These are phyloP conservation scores for Triplophysa yarkandensis DNA, from an alignment of 2,797 vertebrate genomes.

Conservation along the genomic window DNA sequence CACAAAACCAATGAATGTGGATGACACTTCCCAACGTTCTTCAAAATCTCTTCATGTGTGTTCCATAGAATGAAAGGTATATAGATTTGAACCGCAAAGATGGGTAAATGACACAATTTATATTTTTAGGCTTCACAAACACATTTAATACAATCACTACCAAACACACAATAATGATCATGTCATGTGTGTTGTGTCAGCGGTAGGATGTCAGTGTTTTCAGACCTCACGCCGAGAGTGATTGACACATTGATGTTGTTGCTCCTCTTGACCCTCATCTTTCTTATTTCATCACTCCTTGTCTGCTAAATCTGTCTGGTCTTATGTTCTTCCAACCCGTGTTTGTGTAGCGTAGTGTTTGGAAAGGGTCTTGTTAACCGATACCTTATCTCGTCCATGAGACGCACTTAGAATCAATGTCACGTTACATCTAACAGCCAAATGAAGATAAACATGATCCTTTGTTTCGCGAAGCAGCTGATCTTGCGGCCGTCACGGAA, in stretches of 20 bases:
- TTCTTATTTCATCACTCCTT: constrained; percentile 58
- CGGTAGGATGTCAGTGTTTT: constrained; percentile 1
- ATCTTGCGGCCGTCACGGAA: constrained; percentile 58
- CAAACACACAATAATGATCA: too few species aligned
- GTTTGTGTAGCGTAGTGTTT: constrained; percentile 22
- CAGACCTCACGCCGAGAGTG: constrained; percentile 45
- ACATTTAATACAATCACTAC: too few species aligned
- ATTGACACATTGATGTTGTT: constrained; percentile 64
- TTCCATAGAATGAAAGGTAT: too few species aligned
- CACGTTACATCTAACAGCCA: constrained; percentile 52
- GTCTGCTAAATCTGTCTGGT: constrained; percentile 11
- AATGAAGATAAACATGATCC: constrained; percentile 47
- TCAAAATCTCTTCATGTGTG: too few species aligned
- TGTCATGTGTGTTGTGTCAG: constrained; percentile 1
- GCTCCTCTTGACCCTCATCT: constrained; percentile 64
- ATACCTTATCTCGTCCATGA: constrained; percentile 59
- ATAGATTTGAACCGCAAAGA: too few species aligned
- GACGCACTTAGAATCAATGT: constrained; percentile 63
- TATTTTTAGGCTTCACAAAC: too few species aligned
- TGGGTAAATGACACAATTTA: too few species aligned
- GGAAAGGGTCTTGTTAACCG: constrained; percentile 23
- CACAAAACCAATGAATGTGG: too few species aligned
- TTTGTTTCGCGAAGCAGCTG: constrained; percentile 54
- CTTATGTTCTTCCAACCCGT: not conserved
- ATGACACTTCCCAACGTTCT: too few species aligned